Evolutionary conservation across 2,888 invertebrate genomes (phyloP).

Genomic region (Azorinus chamasolen): DNA sequence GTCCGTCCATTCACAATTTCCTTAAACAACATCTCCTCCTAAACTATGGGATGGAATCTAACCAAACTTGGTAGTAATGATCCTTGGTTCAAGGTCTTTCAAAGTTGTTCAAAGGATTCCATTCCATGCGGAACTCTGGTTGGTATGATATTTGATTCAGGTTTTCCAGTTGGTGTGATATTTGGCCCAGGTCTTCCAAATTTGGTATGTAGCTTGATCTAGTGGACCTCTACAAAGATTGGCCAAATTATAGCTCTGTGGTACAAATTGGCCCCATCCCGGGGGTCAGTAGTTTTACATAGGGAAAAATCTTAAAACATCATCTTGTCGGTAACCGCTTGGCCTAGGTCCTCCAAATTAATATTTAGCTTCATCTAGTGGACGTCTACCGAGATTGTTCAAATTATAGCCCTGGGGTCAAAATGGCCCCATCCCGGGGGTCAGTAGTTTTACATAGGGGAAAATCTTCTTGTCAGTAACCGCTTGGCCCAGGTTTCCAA

Average conservation of each 20-base stretch:
- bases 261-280: no score
- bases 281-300: conserved; percentile 3
- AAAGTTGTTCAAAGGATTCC: no score
- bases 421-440: no score
- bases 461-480: conserved; percentile 3
- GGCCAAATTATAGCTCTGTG: conserved; percentile 1
- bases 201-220: no score
- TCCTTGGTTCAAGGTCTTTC: background rate
- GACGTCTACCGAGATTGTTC: conserved; percentile 1
- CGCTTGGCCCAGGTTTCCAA: conserved; percentile 3
- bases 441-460: conserved; percentile 3
- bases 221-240: no score
- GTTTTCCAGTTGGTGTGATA: conserved; percentile 3
- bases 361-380: conserved; percentile 1
- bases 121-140: conserved; percentile 3
- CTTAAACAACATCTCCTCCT: conserved; percentile 3
- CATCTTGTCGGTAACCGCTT: conserved; percentile 1
- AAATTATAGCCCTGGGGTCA: no score
- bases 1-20: conserved; percentile 1
- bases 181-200: no score
- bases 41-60: conserved; percentile 3
- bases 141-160: background rate
- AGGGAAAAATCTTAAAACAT: conserved; percentile 3
- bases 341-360: conserved; percentile 3
- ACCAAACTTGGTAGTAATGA: background rate